A percentile compares a stretch with the other conserved stretches of the same genome.
Conservation (phyloP, 2,888 invertebrate genomes). For the Cheilosia scutellata region DNA sequence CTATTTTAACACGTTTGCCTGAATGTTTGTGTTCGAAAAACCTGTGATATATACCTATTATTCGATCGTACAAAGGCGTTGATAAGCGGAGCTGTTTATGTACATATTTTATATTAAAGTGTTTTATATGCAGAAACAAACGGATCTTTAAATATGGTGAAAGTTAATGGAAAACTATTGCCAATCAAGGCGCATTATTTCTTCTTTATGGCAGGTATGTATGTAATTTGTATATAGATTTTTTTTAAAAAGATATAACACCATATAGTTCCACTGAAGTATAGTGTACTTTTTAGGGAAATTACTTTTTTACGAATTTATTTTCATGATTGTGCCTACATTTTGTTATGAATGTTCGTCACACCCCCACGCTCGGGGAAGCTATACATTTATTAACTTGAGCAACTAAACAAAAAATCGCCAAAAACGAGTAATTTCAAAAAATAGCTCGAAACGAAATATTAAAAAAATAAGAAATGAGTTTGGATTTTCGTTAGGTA, state of each 20-base stretch:
- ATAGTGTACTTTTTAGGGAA: too few relatives aligned
- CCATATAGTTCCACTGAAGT: too few relatives aligned
- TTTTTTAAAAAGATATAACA: neutral
- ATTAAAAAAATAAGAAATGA: too few relatives aligned
- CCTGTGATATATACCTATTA: constrained; percentile 4
- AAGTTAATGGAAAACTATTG: constrained; percentile 88
- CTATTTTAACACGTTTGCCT: neutral
- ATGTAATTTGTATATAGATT: neutral
- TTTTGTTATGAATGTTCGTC: too few relatives aligned
- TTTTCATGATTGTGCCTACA: too few relatives aligned
- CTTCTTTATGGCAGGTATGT: constrained; percentile 94
- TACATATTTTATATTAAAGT: constrained; percentile 2
- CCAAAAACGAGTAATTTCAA: too few relatives aligned
- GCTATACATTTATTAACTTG: too few relatives aligned
- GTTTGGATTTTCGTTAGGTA: too few relatives aligned
- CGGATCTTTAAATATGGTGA: constrained; percentile 83
- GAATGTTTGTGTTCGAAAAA: neutral
- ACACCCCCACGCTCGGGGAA: too few relatives aligned
- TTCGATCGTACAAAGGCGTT: neutral
- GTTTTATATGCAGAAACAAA: neutral
- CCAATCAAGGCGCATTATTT: constrained; percentile 95
- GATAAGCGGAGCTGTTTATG: constrained; percentile 6
- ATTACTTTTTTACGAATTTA: too few relatives aligned
- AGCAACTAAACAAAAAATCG: too few relatives aligned
- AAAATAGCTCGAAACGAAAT: too few relatives aligned